Conservation (phyloP, 2,113 vertebrate species). For the Rafetus swinhoei region DNA sequence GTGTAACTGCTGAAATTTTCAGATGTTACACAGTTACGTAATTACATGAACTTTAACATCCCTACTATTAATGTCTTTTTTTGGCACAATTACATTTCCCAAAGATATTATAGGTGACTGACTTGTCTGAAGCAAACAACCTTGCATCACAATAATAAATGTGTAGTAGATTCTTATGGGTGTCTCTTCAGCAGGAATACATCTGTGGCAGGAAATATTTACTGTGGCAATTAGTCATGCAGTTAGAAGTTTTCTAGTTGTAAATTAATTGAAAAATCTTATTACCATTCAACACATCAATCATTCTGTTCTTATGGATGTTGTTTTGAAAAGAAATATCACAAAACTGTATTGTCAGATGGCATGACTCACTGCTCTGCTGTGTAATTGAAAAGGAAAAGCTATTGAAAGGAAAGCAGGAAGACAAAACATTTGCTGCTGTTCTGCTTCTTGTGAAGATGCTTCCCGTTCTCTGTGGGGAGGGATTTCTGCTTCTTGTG, state of each 20-base stretch:
- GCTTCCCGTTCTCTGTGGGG: not conserved
- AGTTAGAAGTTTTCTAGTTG: not conserved
- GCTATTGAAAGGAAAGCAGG: not conserved
- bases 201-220: not conserved
- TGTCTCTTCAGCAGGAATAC: accelerated
- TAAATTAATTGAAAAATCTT: not conserved
- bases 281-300: not conserved
- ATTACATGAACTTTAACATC: no score
- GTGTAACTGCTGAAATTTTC: no score
- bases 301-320: not conserved
- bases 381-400: not conserved
- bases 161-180: not conserved
- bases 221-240: not conserved
- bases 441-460: not conserved
- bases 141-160: not conserved
- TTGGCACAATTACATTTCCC: not conserved
- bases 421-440: not conserved
- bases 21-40: no score
- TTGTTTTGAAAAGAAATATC: not conserved
- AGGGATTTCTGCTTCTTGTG: accelerated
- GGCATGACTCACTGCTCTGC: not conserved
- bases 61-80: not conserved
- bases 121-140: not conserved
- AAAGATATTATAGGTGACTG: not conserved
- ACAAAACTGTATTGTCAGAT: not conserved